Conservation (phyloP, 2,113 vertebrate species). For the Tetraodon nigroviridis region DNA sequence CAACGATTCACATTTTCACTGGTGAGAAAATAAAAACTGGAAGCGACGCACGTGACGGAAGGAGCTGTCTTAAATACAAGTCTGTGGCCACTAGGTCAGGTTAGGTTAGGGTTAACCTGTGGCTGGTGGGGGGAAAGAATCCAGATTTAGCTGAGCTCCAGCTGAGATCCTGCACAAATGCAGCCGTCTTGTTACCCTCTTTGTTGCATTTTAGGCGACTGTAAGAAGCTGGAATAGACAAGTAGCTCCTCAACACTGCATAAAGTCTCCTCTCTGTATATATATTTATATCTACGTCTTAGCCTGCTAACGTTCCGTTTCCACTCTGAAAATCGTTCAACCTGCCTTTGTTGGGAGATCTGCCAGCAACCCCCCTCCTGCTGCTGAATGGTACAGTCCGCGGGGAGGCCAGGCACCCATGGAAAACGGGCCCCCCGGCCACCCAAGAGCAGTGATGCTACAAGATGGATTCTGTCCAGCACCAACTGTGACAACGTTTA, state of each 20-base stretch:
- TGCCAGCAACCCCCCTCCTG: constrained; percentile 31
- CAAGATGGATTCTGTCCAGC: constrained; percentile 50
- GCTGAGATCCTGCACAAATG: constrained; percentile 42
- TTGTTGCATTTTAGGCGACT: constrained; percentile 16
- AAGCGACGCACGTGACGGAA: constrained; percentile 34
- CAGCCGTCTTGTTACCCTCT: constrained; percentile 15
- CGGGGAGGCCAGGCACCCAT: constrained; percentile 58
- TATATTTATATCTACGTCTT: not conserved
- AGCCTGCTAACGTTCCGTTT: constrained; percentile 32
- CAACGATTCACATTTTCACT: constrained; percentile 51
- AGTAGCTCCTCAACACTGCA: no score
- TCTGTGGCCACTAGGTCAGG: constrained; percentile 20
- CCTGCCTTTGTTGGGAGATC: constrained; percentile 25
- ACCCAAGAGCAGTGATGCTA: constrained; percentile 23
- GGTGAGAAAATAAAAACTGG: constrained; percentile 17
- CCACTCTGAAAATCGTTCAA: constrained; percentile 2
- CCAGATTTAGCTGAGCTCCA: no score
- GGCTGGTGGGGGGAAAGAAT: no score
- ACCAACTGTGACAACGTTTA: constrained; percentile 45
- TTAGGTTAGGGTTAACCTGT: no score
- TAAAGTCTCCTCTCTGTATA: no score
- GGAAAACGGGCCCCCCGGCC: constrained; percentile 38
- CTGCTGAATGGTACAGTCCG: constrained; percentile 31
- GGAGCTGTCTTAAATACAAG: constrained; percentile 36
- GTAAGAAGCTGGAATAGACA: constrained; percentile 17